Evolutionary conservation across 2,888 invertebrate species (phyloP).

Genomic region (Xanthostigma xanthostigma): DNA sequence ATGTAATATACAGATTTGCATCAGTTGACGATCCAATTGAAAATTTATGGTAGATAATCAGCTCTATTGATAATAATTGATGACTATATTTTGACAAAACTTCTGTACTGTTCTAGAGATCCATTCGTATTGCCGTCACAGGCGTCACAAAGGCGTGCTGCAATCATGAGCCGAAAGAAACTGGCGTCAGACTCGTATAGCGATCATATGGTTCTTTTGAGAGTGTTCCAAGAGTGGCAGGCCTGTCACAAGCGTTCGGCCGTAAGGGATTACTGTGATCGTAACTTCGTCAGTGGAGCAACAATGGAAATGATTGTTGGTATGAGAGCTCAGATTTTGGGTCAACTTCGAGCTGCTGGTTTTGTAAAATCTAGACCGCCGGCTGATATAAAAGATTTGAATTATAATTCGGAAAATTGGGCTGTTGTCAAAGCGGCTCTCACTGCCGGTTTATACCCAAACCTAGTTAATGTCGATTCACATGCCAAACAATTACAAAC

Average conservation of each 20-base stretch:
- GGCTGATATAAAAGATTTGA: constrained; percentile 62
- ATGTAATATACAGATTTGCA: no score
- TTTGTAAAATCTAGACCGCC: constrained; percentile 49
- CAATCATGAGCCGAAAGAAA: constrained; percentile 43
- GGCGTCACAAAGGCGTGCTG: constrained; percentile 45
- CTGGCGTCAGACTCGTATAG: constrained; percentile 66
- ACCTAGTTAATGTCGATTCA: constrained; percentile 59
- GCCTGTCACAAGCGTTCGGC: constrained; percentile 16
- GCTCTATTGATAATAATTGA: no score
- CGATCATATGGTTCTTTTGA: constrained; percentile 77
- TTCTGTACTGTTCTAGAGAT: constrained; percentile 32
- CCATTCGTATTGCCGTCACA: constrained; percentile 64
- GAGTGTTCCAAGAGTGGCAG: constrained; percentile 55
- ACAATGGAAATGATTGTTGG: constrained; percentile 85
- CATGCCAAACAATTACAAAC: constrained; percentile 39
- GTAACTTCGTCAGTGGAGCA: constrained; percentile 60
- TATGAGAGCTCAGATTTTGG: constrained; percentile 68
- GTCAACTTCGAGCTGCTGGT: constrained; percentile 60
- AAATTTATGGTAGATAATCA: no score
- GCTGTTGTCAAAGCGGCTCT: constrained; percentile 82
- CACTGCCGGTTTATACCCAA: constrained; percentile 81
- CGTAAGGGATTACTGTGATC: constrained; percentile 34
- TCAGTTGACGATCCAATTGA: no score
- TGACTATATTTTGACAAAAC: no score
- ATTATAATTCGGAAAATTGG: constrained; percentile 74